phyloP scores from a whole-genome alignment of 35 echinoderm and acorn worm species.

The Chiridota heheva region DNA sequence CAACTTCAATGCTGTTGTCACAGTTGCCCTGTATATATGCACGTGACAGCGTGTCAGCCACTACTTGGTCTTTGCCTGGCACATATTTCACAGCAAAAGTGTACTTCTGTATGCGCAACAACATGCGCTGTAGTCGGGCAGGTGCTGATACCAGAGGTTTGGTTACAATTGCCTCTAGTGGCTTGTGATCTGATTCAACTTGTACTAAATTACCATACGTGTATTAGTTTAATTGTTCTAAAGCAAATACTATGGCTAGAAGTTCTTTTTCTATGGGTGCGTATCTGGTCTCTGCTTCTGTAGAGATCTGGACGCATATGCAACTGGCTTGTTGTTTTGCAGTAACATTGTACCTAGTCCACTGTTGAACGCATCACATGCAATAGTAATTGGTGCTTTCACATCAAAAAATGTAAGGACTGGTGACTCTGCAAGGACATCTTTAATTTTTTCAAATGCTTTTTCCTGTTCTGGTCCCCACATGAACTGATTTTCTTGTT shows the following conservation, averaged over 20 bases:
- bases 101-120: conserved; percentile 9
- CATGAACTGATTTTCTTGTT: conserved; percentile 1
- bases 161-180: neutral
- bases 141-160: neutral
- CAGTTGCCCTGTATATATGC: neutral
- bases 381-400: neutral
- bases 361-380: neutral
- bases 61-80: conserved; percentile 40
- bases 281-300: neutral
- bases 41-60: conserved; percentile 56
- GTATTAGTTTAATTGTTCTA: neutral
- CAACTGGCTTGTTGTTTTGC: neutral
- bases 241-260: neutral
- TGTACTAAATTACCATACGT: neutral
- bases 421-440: neutral
- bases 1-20: no score
- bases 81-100: conserved; percentile 38
- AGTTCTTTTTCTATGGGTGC: conserved; percentile 8
- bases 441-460: neutral
- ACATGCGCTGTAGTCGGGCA: neutral
- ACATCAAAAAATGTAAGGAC: conserved; percentile 4
- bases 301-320: conserved; percentile 14
- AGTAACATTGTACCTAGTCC: neutral
- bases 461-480: conserved; percentile 3
- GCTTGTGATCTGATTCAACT: conserved; percentile 1